phyloP scores from a whole-genome alignment of 2,888 invertebrate species.

The Gandaritis pyraliata region DNA sequence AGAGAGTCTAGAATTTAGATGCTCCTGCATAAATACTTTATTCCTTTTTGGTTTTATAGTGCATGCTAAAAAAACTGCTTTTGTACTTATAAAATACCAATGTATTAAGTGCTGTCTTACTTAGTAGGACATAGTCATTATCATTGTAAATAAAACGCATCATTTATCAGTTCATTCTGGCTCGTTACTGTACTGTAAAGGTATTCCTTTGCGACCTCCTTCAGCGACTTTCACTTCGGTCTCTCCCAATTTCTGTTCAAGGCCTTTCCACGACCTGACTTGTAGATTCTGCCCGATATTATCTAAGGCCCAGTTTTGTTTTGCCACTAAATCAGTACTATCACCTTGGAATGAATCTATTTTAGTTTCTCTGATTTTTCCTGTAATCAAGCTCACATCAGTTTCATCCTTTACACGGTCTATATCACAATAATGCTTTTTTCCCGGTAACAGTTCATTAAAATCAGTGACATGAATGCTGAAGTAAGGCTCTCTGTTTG shows the following conservation, averaged over 20 bases:
- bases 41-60: slow-evolving; percentile 6
- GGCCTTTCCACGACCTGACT: slow-evolving; percentile 92
- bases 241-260: slow-evolving; percentile 92
- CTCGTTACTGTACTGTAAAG: slow-evolving; percentile 88
- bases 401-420: slow-evolving; percentile 66
- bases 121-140: slow-evolving; percentile 34
- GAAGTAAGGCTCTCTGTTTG: slow-evolving; percentile 80
- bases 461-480: slow-evolving; percentile 90
- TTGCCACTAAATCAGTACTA: slow-evolving; percentile 70
- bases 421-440: slow-evolving; percentile 78
- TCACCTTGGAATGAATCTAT: slow-evolving; percentile 62
- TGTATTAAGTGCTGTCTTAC: slow-evolving; percentile 47
- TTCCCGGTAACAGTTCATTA: slow-evolving; percentile 88
- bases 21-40: slow-evolving; percentile 3
- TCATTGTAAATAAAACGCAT: slow-evolving; percentile 47
- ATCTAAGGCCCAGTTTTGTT: slow-evolving; percentile 80
- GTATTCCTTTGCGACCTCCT: slow-evolving; percentile 91
- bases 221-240: slow-evolving; percentile 87
- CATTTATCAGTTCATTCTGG: slow-evolving; percentile 57
- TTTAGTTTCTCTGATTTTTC: slow-evolving; percentile 85
- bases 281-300: slow-evolving; percentile 87
- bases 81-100: slow-evolving; percentile 20
- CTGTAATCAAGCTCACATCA: slow-evolving; percentile 91
- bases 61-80: slow-evolving; percentile 18
- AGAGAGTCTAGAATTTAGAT: slow-evolving; percentile 44